Conservation (phyloP, 2,113 vertebrate genomes). For the Phrynosoma platyrhinos region DNA sequence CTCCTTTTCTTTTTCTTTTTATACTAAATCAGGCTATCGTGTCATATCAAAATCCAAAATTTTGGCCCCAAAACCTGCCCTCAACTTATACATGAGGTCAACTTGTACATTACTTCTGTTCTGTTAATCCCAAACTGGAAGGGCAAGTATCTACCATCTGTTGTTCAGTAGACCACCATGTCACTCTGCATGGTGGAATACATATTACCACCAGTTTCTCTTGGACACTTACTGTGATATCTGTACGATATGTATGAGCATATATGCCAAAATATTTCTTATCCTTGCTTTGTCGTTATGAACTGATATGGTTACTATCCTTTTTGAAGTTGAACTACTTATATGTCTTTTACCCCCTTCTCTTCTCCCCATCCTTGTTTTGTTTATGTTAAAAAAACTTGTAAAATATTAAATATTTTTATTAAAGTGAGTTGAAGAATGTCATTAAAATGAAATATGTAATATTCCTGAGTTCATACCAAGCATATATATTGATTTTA, state of each 20-base stretch:
- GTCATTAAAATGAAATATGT: no score
- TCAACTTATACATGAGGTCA: no score
- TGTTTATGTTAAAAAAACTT: background rate
- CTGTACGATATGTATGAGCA: background rate
- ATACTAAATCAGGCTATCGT: no score
- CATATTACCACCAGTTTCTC: background rate
- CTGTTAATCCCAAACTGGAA: background rate
- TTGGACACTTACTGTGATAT: background rate
- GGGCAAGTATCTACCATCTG: background rate
- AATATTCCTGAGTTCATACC: background rate
- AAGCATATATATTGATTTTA: background rate
- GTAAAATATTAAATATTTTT: no score
- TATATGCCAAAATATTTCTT: background rate
- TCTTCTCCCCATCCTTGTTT: no score
- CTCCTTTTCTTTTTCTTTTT: no score
- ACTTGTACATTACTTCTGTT: background rate
- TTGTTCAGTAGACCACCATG: background rate
- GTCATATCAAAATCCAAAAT: no score
- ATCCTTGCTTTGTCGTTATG: background rate
- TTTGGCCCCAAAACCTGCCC: no score
- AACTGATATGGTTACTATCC: no score
- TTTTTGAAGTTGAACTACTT: no score
- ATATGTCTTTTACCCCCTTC: no score
- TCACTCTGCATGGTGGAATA: background rate
- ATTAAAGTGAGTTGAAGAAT: background rate